These are phyloP conservation scores for Thereva nobilitata DNA, from an alignment of 2,888 invertebrate genomes.

Conservation along the genomic window DNA sequence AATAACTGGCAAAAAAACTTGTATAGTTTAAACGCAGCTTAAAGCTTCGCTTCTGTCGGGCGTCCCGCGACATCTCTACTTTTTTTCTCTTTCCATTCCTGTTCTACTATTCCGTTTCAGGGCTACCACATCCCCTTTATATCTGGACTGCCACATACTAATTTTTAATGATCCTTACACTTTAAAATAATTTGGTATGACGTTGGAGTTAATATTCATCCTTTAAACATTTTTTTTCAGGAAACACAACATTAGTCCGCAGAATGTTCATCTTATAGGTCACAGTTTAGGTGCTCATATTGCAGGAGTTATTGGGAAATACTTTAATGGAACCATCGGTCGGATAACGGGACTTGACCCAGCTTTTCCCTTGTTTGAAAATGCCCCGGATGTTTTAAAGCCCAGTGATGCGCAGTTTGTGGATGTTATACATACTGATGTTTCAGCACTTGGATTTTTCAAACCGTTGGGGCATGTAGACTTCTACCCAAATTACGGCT, in stretches of 20 bases:
- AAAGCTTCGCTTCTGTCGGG: too few relatives aligned
- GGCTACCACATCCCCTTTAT: too few relatives aligned
- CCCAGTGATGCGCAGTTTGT: conserved; percentile 51
- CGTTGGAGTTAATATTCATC: too few relatives aligned
- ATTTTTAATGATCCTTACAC: too few relatives aligned
- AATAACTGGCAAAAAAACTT: too few relatives aligned
- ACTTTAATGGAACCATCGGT: conserved; percentile 52
- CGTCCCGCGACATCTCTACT: too few relatives aligned
- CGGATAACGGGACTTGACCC: conserved; percentile 56
- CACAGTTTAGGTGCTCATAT: conserved; percentile 57
- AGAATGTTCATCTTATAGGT: conserved; percentile 52
- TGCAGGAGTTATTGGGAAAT: conserved; percentile 51
- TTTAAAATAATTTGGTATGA: too few relatives aligned
- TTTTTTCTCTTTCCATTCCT: too few relatives aligned
- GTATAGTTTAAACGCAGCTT: too few relatives aligned
- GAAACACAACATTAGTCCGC: conserved; percentile 43
- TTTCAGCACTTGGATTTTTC: conserved; percentile 44
- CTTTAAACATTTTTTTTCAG: conserved; percentile 39
- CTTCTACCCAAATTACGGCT: conserved; percentile 56
- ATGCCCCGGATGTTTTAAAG: conserved; percentile 49
- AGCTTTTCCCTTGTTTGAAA: conserved; percentile 54
- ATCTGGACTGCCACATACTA: too few relatives aligned
- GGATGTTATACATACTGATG: conserved; percentile 56
- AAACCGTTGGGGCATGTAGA: conserved; percentile 52
- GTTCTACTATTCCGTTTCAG: too few relatives aligned